Evolutionary conservation across 2,113 vertebrate genomes (phyloP).

Genomic region (Pangasianodon gigas): DNA sequence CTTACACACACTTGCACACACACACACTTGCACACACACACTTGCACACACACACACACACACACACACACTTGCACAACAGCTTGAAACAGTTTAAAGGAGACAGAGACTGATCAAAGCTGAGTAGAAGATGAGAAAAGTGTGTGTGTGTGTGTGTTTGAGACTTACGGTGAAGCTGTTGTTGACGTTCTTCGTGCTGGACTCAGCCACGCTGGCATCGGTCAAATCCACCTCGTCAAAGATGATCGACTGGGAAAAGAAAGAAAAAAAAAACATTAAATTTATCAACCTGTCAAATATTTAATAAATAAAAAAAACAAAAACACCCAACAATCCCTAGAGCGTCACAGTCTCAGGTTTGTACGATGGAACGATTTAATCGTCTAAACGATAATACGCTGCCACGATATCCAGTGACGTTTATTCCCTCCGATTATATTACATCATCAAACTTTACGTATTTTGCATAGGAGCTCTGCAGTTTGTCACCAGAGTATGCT

Average conservation of each 20-base stretch:
- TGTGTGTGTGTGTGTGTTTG: constrained; percentile 20
- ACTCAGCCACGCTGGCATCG: constrained; percentile 95
- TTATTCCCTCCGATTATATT: neutral
- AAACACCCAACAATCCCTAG: neutral
- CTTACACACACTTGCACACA: neutral
- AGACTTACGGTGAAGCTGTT: constrained; percentile 95
- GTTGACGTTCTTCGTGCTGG: constrained; percentile 98
- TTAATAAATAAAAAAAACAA: neutral
- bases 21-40: neutral
- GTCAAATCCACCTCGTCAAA: constrained; percentile 97
- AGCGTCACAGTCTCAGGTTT: too few species aligned
- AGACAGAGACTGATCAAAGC: constrained; percentile 17
- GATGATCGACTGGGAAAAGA: constrained; percentile 87
- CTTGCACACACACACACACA: neutral
- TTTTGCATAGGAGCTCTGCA: neutral
- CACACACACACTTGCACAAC: neutral
- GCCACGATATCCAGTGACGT: neutral
- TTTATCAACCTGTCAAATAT: neutral
- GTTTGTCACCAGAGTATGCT: neutral
- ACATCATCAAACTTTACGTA: too few species aligned
- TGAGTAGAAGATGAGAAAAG: neutral
- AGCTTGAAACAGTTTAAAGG: constrained; percentile 24
- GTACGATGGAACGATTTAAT: too few species aligned
- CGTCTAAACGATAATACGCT: neutral
- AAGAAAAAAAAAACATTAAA: neutral